Evolutionary conservation across 2,113 vertebrate species (phyloP).

Genomic region (Salminus brasiliensis): DNA sequence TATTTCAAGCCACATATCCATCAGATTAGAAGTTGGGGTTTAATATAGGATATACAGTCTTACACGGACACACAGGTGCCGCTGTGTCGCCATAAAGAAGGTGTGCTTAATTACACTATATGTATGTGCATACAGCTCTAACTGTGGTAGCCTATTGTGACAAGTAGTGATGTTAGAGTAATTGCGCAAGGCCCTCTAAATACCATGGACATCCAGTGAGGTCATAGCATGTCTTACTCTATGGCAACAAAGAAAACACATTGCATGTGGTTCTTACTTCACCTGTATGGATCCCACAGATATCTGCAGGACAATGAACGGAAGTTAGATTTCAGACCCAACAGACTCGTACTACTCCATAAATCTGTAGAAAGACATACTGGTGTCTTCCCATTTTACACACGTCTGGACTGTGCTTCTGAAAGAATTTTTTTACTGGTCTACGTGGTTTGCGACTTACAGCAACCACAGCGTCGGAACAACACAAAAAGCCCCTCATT

Average conservation of each 20-base stretch:
- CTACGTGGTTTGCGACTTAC: constrained; percentile 25
- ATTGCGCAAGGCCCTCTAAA: too few relatives aligned
- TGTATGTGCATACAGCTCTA: too few relatives aligned
- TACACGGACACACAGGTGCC: too few relatives aligned
- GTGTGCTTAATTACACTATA: too few relatives aligned
- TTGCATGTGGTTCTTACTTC: background rate
- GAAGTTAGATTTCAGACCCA: background rate
- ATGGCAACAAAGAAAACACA: constrained; percentile 19
- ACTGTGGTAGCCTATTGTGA: background rate
- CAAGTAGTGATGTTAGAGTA: constrained; percentile 23
- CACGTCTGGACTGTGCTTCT: background rate
- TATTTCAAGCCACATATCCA: too few relatives aligned
- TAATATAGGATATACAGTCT: too few relatives aligned
- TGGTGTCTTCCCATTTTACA: background rate
- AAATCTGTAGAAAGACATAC: background rate
- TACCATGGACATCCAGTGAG: constrained; percentile 60
- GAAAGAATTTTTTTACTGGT: constrained; percentile 5
- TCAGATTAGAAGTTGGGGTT: too few relatives aligned
- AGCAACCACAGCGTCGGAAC: background rate
- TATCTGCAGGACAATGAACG: constrained; percentile 1
- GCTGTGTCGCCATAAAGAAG: too few relatives aligned
- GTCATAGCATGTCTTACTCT: constrained; percentile 54
- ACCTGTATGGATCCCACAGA: constrained; percentile 29
- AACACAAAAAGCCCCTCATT: constrained; percentile 33
- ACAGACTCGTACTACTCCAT: background rate